These are phyloP conservation scores for Pasiphila rectangulata DNA, from an alignment of 2,888 invertebrate species.

Conservation along the genomic window DNA sequence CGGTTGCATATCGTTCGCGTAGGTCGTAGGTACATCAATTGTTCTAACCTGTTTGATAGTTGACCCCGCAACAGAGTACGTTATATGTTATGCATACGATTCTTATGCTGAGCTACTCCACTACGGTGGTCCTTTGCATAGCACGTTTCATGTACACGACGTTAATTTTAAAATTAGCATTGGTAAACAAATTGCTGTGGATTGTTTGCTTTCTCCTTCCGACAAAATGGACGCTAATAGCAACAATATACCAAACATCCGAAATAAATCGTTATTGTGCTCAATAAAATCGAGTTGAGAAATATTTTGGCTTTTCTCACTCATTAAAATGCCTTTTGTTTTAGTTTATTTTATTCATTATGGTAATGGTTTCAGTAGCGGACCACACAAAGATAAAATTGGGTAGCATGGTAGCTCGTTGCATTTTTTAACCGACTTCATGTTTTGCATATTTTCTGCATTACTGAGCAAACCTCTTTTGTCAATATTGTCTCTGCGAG, in stretches of 20 bases:
- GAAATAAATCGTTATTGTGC: conserved; percentile 29
- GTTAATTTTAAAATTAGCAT: conserved; percentile 79
- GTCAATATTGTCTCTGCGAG: conserved; percentile 71
- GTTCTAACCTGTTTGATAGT: conserved; percentile 16
- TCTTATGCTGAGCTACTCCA: conserved; percentile 42
- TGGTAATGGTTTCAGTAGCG: conserved; percentile 48
- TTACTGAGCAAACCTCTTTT: conserved; percentile 67
- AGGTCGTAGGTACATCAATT: conserved; percentile 2
- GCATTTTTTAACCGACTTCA: too few relatives aligned
- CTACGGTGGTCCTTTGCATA: conserved; percentile 65
- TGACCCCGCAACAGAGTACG: conserved; percentile 28
- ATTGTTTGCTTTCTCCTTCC: conserved; percentile 55
- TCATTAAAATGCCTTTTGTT: conserved; percentile 38
- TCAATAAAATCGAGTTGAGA: conserved; percentile 28
- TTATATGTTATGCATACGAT: conserved; percentile 34
- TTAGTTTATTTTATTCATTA: conserved; percentile 44
- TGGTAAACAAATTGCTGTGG: conserved; percentile 67
- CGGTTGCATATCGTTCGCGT: not conserved
- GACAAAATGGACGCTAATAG: conserved; percentile 51
- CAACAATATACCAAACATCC: conserved; percentile 34
- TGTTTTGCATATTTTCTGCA: conserved; percentile 75
- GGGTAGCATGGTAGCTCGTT: conserved; percentile 51
- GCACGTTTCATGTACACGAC: conserved; percentile 76
- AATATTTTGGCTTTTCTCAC: conserved; percentile 33
- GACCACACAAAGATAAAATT: conserved; percentile 65